These are phyloP conservation scores for Adela reaumurella DNA, from an alignment of 2,888 invertebrate species.

Conservation along the genomic window DNA sequence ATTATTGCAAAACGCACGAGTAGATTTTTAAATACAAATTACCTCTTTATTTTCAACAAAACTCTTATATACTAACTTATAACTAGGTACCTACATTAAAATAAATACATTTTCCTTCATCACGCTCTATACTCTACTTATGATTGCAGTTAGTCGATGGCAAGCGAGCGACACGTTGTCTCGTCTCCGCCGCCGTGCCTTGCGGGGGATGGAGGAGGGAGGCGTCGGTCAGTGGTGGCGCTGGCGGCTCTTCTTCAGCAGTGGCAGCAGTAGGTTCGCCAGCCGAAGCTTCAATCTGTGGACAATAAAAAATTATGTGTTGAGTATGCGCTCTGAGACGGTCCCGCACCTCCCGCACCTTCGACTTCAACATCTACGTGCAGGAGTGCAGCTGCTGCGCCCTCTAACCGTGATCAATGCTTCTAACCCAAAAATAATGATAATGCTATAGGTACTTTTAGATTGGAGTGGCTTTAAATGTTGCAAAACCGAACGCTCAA, in stretches of 20 bases:
- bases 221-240: constrained; percentile 26
- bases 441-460: too few species aligned
- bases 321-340: too few species aligned
- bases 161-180: neutral
- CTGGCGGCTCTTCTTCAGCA: constrained; percentile 41
- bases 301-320: too few species aligned
- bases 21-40: constrained; percentile 52
- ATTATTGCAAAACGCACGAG: too few species aligned
- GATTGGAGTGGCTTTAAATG: too few species aligned
- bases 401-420: too few species aligned
- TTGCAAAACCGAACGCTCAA: too few species aligned
- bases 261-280: constrained; percentile 48
- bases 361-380: too few species aligned
- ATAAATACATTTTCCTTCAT: neutral
- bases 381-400: too few species aligned
- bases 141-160: neutral
- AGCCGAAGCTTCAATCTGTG: constrained; percentile 51
- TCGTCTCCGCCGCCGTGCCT: neutral
- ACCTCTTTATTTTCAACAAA: constrained; percentile 49
- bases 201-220: neutral
- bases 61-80: constrained; percentile 25
- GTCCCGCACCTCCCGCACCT: too few species aligned
- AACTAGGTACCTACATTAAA: constrained; percentile 14
- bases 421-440: too few species aligned
- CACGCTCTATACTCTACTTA: neutral